Conservation (phyloP, 2,113 vertebrate species). For the Erythrolamprus reginae region DNA sequence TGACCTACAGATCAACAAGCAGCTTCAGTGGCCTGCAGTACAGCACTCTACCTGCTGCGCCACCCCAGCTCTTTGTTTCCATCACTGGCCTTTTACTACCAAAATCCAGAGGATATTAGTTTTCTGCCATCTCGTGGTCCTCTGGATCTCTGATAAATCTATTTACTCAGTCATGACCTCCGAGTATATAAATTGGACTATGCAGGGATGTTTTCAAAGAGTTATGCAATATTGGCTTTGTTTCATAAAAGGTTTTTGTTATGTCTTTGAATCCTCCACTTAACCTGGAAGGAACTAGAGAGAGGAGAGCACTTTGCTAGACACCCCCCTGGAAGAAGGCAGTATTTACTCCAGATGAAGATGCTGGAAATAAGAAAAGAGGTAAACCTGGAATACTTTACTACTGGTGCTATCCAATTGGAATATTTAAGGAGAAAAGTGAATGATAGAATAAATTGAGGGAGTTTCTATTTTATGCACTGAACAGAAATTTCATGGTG, state of each 20-base stretch:
- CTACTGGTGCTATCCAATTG: background rate
- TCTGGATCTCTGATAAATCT: background rate
- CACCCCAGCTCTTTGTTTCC: no score
- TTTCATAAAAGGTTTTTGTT: slow-evolving; percentile 13
- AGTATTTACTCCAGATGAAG: slow-evolving; percentile 74
- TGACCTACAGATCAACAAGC: no score
- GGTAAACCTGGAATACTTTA: slow-evolving; percentile 43
- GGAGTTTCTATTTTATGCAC: background rate
- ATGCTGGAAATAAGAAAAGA: slow-evolving; percentile 69
- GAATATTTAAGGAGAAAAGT: fast-evolving
- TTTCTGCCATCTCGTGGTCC: background rate
- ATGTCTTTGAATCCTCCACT: background rate
- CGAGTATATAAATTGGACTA: background rate
- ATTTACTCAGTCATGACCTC: background rate
- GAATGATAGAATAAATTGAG: background rate
- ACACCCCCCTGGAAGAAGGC: slow-evolving; percentile 57
- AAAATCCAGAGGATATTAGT: background rate
- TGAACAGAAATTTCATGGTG: background rate
- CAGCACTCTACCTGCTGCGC: no score
- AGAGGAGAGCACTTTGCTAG: slow-evolving; percentile 41
- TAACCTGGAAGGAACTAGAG: slow-evolving; percentile 52
- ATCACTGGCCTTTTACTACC: background rate
- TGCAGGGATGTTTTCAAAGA: background rate
- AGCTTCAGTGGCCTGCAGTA: no score
- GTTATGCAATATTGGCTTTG: background rate